phyloP scores from a whole-genome alignment of 2,888 invertebrate species.

The Lampropteryx suffumata region DNA sequence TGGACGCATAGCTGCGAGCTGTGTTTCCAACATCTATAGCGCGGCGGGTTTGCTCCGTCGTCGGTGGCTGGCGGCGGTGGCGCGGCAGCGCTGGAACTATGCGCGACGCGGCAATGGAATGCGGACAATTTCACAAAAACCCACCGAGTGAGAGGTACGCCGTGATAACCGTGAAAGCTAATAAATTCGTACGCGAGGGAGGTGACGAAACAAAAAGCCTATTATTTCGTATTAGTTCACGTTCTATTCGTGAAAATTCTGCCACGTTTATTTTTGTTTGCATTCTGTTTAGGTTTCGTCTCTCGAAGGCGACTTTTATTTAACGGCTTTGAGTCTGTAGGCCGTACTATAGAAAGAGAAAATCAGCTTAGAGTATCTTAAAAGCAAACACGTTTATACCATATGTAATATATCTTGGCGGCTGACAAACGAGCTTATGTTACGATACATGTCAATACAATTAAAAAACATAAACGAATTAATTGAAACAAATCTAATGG shows the following conservation, averaged over 20 bases:
- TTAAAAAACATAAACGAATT: no score
- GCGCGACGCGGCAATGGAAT: constrained; percentile 62
- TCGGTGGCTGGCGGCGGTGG: constrained; percentile 47
- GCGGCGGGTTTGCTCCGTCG: constrained; percentile 52
- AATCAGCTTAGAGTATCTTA: constrained; percentile 38
- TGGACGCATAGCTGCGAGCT: constrained; percentile 48
- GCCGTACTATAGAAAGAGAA: constrained; percentile 14
- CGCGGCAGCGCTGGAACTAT: constrained; percentile 59
- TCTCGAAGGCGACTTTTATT: constrained; percentile 34
- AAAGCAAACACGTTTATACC: constrained; percentile 65
- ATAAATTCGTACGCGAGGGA: constrained; percentile 68
- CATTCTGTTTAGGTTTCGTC: constrained; percentile 26
- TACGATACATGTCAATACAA: no score
- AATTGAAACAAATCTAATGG: no score
- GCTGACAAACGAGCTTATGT: no score
- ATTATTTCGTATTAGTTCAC: constrained; percentile 45
- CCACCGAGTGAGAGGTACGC: constrained; percentile 68
- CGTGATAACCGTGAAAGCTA: constrained; percentile 70
- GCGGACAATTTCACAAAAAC: constrained; percentile 72
- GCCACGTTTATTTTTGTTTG: constrained; percentile 30
- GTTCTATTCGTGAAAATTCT: constrained; percentile 33
- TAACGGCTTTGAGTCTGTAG: constrained; percentile 1
- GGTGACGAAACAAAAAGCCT: constrained; percentile 63
- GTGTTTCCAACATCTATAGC: constrained; percentile 60
- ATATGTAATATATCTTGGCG: no score